Evolutionary conservation across 2,113 vertebrate species (phyloP).

Genomic region (Formicarius rufipectus): DNA sequence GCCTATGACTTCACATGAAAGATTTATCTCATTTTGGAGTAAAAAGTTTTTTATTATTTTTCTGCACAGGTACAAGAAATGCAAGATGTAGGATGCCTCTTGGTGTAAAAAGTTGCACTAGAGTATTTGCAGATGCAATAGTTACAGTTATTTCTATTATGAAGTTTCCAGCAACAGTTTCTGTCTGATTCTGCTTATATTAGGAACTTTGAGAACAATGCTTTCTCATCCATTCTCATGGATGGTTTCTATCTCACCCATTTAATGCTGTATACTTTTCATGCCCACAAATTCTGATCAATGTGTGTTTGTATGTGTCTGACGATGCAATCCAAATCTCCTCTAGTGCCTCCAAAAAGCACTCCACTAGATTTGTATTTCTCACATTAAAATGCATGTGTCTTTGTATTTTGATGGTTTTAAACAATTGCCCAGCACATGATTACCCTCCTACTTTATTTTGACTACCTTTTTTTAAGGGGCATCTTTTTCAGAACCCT

Average conservation of each 20-base stretch:
- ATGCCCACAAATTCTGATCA: neutral
- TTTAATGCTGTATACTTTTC: neutral
- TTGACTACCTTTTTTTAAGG: neutral
- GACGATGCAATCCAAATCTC: neutral
- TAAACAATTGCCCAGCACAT: neutral
- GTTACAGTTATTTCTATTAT: neutral
- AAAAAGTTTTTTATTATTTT: neutral
- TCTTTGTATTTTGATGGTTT: neutral
- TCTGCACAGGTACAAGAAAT: neutral
- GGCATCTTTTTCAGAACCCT: neutral
- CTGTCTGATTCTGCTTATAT: neutral
- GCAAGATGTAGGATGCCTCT: neutral
- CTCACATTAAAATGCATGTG: neutral
- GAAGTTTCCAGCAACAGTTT: neutral
- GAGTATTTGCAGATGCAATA: neutral
- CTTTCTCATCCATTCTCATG: neutral
- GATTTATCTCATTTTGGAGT: neutral
- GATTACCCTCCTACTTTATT: neutral
- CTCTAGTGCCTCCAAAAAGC: neutral
- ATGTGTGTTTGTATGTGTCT: neutral
- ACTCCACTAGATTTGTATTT: neutral
- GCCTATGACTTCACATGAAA: neutral
- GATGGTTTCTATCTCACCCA: neutral
- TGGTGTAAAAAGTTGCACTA: neutral
- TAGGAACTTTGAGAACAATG: neutral